Evolutionary conservation across 2,797 vertebrate species (phyloP), one percentile per base, ranked within the genome.

Genomic region (Rhinella marina): DNA sequence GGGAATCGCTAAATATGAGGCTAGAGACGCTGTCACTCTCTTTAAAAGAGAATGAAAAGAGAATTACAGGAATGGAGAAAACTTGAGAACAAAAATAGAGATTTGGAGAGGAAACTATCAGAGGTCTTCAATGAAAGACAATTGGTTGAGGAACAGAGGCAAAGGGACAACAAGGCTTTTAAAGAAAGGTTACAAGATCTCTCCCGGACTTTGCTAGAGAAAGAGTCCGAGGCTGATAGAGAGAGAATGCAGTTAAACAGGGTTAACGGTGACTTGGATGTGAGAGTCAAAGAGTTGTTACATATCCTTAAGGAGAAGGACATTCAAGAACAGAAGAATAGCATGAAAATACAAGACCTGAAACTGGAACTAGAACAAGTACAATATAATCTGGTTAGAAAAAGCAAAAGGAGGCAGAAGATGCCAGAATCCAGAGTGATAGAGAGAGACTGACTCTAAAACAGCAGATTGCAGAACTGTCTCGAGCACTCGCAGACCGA

Each of bases 291-390:
- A 78, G 80, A 86, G 11, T 52, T 83, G 11, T 52, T 81, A 12
- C 80, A 73, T 7, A 2, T 54, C 68, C 17, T 86, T 11, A 13
- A 79, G 62, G 72, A 86, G 11, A 88, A 72, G 23, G 81, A 79
- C 32, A 72, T 70, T 50, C 19, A 50, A n/a, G 81, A 84, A 61
- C 27, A 79, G 17, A 61, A 79, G 16, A 85, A 25, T 52, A 50
- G 2, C 0, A 21, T 4, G 25, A 75, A 29, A 13, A 66, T 61
- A 27, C 27, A 48, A 76, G 25, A 64, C 6, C n/a, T 78, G 19
- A 61, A 41, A 17, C 16, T 0, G 9, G 52, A 79, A 57, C 32
- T 83, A 8, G 7, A 27, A 52, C 41, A 79, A 6, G 29, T 83
- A 25, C 23, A 27, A 11, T 25, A 54, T 21, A 7, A 23, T 54